These are phyloP conservation scores for Megaceryle alcyon DNA, from an alignment of 2,797 vertebrate genomes.

Conservation along the genomic window DNA sequence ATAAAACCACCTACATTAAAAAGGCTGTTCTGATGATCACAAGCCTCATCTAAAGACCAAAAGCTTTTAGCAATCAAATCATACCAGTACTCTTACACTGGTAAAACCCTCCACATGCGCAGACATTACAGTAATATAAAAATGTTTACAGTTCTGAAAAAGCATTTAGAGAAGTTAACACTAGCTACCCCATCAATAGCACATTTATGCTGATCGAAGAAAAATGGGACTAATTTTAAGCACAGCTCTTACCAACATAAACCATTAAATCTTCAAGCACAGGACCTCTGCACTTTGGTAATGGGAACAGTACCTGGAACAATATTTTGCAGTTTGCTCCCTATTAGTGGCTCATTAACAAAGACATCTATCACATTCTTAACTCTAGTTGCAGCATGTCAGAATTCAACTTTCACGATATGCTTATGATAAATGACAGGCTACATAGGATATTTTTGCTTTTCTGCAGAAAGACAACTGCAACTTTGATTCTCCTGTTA, in stretches of 20 bases:
- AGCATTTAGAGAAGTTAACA: neutral
- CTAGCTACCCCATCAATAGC: neutral
- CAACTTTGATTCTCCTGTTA: slow-evolving; percentile 1
- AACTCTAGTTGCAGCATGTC: neutral
- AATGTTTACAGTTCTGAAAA: neutral
- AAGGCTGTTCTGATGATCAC: neutral
- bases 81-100: neutral
- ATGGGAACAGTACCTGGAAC: neutral
- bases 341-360: neutral
- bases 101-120: neutral
- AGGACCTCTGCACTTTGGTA: neutral
- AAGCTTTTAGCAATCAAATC: neutral
- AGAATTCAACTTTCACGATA: neutral
- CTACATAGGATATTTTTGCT: neutral
- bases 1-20: neutral
- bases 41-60: neutral
- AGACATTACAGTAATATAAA: neutral
- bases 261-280: neutral
- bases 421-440: neutral
- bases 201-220: neutral
- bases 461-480: slow-evolving; percentile 2
- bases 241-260: neutral
- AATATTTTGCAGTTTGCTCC: neutral
- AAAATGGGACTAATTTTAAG: neutral
- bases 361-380: neutral